Evolutionary conservation across 2,888 invertebrate genomes (phyloP).

Genomic region (Masnerella sp.): DNA sequence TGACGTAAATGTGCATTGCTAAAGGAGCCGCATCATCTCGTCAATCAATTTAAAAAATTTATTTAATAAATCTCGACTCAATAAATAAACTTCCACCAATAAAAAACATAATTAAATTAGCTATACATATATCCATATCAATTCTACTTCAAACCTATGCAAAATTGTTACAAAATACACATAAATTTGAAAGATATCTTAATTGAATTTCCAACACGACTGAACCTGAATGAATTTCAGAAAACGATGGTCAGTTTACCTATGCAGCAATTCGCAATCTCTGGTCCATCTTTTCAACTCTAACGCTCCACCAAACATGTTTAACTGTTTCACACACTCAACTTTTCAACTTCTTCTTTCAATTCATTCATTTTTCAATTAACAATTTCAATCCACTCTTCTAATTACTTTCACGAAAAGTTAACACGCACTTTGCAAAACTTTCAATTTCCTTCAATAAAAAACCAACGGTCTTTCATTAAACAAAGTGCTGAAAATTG

Average conservation of each 20-base stretch:
- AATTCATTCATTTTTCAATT: neutral
- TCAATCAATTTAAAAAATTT: conserved; percentile 35
- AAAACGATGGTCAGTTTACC: too few species aligned
- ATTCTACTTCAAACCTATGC: too few species aligned
- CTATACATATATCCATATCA: neutral
- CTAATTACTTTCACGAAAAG: too few species aligned
- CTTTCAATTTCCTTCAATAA: too few species aligned
- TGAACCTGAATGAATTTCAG: too few species aligned
- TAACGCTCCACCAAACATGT: conserved; percentile 82
- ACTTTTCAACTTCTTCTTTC: neutral
- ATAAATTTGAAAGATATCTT: too few species aligned
- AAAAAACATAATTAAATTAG: neutral
- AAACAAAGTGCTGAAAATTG: too few species aligned
- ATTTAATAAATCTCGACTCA: conserved; percentile 5
- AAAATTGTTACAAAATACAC: neutral
- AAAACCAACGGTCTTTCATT: too few species aligned
- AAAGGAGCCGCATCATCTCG: conserved; percentile 28
- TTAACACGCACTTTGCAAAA: too few species aligned
- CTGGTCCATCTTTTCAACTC: conserved; percentile 81
- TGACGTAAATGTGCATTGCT: conserved; percentile 41
- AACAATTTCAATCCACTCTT: too few species aligned
- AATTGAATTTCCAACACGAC: too few species aligned
- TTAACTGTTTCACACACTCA: too few species aligned
- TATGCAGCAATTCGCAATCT: conserved; percentile 74
- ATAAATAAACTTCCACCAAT: neutral